phyloP scores from a whole-genome alignment of 1,140 invertebrate genomes.

The Caenorhabditis brenneri region DNA sequence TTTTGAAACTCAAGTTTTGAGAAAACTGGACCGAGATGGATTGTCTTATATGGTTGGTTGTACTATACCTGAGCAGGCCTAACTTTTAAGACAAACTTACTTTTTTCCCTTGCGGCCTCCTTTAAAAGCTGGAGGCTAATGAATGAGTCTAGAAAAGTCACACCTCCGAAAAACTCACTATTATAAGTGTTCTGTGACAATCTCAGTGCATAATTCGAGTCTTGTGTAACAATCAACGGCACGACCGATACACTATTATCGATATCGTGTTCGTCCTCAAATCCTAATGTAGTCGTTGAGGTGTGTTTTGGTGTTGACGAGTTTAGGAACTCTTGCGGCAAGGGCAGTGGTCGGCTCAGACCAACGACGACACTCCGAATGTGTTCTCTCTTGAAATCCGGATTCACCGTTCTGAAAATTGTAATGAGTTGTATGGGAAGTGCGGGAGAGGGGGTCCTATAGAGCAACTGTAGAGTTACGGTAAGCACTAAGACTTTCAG shows the following conservation, averaged over 20 bases:
- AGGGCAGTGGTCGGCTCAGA: constrained; percentile 56
- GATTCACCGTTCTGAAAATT: constrained; percentile 54
- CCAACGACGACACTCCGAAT: constrained; percentile 51
- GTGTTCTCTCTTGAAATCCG: constrained; percentile 54
- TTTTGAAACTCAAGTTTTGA: no score
- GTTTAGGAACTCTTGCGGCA: constrained; percentile 44
- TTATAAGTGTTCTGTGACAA: constrained; percentile 31
- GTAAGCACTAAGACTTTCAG: no score
- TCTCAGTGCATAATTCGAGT: constrained; percentile 15
- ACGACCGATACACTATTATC: constrained; percentile 18
- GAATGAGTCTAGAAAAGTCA: no score
- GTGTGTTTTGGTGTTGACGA: constrained; percentile 1
- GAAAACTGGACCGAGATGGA: no score
- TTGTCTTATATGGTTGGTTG: no score
- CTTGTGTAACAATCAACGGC: constrained; percentile 23
- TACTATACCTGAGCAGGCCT: no score
- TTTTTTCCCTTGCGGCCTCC: no score
- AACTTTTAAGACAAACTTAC: no score
- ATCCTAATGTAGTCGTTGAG: not conserved
- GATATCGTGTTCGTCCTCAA: constrained; percentile 19
- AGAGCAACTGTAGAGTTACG: no score
- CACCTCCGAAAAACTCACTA: no score
- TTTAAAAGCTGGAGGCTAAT: no score
- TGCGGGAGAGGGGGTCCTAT: no score
- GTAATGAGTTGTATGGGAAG: not conserved